A percentile compares a stretch with the other conserved stretches of the same genome.
phyloP scores from a whole-genome alignment of 2,888 invertebrate species.

The Corbicula japonica region DNA sequence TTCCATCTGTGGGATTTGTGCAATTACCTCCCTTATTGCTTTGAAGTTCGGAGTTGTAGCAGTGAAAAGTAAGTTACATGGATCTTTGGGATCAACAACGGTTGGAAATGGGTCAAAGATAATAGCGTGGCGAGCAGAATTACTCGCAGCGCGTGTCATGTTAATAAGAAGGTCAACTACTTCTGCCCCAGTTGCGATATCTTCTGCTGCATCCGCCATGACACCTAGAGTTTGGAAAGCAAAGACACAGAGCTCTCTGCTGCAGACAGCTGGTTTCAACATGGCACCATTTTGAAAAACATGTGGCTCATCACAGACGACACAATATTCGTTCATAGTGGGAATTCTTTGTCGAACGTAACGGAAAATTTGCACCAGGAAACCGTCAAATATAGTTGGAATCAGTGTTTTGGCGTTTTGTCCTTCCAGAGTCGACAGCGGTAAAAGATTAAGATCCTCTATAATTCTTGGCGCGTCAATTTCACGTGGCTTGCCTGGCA shows the following conservation, averaged over 20 bases:
- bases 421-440: constrained; percentile 71
- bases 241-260: constrained; percentile 83
- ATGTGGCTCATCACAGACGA: constrained; percentile 84
- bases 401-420: constrained; percentile 73
- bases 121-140: constrained; percentile 70
- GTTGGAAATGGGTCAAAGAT: constrained; percentile 84
- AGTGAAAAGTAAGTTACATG: constrained; percentile 75
- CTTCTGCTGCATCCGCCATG: constrained; percentile 83
- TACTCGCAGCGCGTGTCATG: constrained; percentile 81
- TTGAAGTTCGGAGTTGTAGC: constrained; percentile 80
- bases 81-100: constrained; percentile 79
- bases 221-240: constrained; percentile 84
- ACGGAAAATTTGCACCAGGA: constrained; percentile 75
- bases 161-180: constrained; percentile 83
- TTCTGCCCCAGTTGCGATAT: constrained; percentile 81
- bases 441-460: constrained; percentile 69
- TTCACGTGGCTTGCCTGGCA: constrained; percentile 2
- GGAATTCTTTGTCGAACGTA: constrained; percentile 81
- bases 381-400: constrained; percentile 69
- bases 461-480: constrained; percentile 4
- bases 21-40: constrained; percentile 68
- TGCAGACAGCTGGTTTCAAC: constrained; percentile 84
- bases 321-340: constrained; percentile 83
- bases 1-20: constrained; percentile 71
- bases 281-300: constrained; percentile 84